phyloP scores from a whole-genome alignment of 2,113 vertebrate genomes.

The Crotalus helleri region DNA sequence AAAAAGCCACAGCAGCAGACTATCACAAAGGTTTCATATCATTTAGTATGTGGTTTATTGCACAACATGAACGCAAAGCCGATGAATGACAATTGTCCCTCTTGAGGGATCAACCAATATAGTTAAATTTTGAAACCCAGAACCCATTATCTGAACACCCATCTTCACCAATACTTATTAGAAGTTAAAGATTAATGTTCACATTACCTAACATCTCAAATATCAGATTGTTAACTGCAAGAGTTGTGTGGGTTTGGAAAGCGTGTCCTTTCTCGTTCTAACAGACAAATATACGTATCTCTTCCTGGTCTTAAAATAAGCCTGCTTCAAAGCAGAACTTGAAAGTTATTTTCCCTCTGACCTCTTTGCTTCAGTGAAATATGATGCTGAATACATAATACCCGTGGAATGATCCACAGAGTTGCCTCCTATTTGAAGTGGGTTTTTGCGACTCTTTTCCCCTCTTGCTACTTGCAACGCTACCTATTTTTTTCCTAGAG shows the following conservation, averaged over 20 bases:
- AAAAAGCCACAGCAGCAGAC: background rate
- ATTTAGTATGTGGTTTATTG: background rate
- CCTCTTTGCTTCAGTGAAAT: background rate
- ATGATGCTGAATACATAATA: background rate
- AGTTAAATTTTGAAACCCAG: background rate
- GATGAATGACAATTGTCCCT: fast-evolving
- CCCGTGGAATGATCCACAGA: background rate
- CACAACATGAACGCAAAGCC: background rate
- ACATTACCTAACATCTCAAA: slow-evolving; percentile 12
- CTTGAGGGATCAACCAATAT: background rate
- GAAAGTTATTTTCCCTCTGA: background rate
- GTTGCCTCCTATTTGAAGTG: background rate
- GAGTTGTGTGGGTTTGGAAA: slow-evolving; percentile 32
- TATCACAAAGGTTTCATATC: background rate
- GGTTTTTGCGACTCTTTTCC: background rate
- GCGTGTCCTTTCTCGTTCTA: background rate
- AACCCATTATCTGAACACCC: slow-evolving; percentile 22
- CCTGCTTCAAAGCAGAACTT: background rate
- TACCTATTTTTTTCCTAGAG: background rate
- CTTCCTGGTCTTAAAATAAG: slow-evolving; percentile 28
- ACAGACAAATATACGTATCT: slow-evolving; percentile 27
- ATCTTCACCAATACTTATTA: background rate
- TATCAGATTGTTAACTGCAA: slow-evolving; percentile 25
- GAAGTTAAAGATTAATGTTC: slow-evolving; percentile 27
- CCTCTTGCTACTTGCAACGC: background rate